A percentile compares a stretch with the other conserved stretches of the same genome.
Evolutionary conservation across 1,140 invertebrate genomes (phyloP).

Genomic region (Drosophila nigromelanica): DNA sequence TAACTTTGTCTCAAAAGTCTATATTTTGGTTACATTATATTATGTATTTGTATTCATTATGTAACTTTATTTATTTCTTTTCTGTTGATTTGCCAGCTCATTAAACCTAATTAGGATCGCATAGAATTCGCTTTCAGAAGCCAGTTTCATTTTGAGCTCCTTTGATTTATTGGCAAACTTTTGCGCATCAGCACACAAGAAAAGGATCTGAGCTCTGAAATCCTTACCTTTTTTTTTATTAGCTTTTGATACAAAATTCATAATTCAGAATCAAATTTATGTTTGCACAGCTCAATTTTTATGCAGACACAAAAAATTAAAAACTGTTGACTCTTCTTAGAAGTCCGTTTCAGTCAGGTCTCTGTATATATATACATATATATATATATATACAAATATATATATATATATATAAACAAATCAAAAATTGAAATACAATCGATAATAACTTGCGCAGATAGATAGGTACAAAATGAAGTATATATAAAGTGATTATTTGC

Average conservation of each 20-base stretch:
- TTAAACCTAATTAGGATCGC: slow-evolving; percentile 54
- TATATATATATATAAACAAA: neutral
- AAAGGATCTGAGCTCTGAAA: slow-evolving; percentile 23
- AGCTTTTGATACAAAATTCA: slow-evolving; percentile 52
- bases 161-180: slow-evolving; percentile 56
- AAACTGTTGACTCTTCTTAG: slow-evolving; percentile 31
- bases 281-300: slow-evolving; percentile 58
- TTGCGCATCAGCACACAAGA: slow-evolving; percentile 33
- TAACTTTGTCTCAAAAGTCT: too few relatives aligned
- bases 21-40: neutral
- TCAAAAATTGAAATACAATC: slow-evolving; percentile 15
- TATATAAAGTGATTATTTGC: slow-evolving; percentile 17
- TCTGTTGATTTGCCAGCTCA: slow-evolving; percentile 30
- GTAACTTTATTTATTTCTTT: slow-evolving; percentile 3
- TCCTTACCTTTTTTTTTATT: slow-evolving; percentile 9
- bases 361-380: too few relatives aligned
- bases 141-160: slow-evolving; percentile 48
- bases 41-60: neutral
- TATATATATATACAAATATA: too few relatives aligned
- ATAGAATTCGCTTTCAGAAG: slow-evolving; percentile 39
- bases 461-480: neutral
- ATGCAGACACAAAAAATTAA: slow-evolving; percentile 1
- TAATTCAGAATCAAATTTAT: slow-evolving; percentile 56
- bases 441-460: slow-evolving; percentile 11
- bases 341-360: slow-evolving; percentile 17